Base-by-base conservation (phyloP, 2,797 vertebrate genomes). In the Pelodytes ibericus region DNA sequence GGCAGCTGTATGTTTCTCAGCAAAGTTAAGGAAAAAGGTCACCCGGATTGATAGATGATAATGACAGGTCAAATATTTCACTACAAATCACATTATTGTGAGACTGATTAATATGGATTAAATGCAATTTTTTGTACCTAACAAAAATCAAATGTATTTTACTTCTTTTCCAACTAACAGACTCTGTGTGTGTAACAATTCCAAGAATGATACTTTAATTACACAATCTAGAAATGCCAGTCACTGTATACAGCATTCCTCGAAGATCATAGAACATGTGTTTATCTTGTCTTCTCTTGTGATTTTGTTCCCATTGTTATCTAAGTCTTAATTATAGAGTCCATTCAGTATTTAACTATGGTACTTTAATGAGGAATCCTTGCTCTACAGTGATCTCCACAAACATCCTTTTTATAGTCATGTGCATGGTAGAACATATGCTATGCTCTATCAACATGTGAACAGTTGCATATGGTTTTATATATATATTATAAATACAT, bases 271-370 rank as follows among this genome's bases (percentile, higher is more conserved):
- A 26, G 24, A 58, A 31, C 53, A 27, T 58, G 62, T 72, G 57
- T 59, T 72, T 72, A 62, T 62, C 41, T 72, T 62, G 70, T 62
- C 58, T 72, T 13, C 6, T 25, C 13, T 33, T 61, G 27, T 16
- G 18, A 22, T 27, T 31, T 61, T 27, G n/a, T 71, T 13, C 22
- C 44, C 24, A 33, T 72, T 56, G 26, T 67, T 61, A 49, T 72
- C 26, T 24, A 24, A 18, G 5, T 1, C 41, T 49, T 72, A 72
- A 51, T 72, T 36, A 62, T 33, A 62, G 10, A 72, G 15, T 33
- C 31, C 6, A 29, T 51, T 25, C 4, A 10, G 57, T 10, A 49
- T 25, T 25, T 61, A 71, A 29, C 20, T 4, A 18, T 16, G 58
- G 15, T 2, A 39, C 20, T 41, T 71, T 5, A 25, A 18, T 20